These are phyloP conservation scores for Erythrocercus mccallii DNA, from an alignment of 2,113 vertebrate species.

Conservation along the genomic window DNA sequence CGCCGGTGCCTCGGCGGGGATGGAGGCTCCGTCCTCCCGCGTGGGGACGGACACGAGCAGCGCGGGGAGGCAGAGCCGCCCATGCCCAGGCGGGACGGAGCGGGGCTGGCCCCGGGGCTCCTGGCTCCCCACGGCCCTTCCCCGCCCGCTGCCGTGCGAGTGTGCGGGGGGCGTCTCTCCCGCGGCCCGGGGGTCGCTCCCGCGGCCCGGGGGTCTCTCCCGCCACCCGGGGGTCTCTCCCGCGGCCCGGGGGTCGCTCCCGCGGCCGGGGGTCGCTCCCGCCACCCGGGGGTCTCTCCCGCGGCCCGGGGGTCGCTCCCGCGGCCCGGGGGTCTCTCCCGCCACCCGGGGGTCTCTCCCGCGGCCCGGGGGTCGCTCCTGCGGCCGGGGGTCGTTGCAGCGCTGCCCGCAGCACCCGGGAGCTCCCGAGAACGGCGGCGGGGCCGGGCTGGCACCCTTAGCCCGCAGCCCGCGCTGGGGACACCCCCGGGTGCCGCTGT, in stretches of 20 bases:
- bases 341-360: too few species aligned
- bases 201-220: neutral
- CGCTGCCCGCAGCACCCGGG: neutral
- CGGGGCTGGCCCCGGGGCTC: neutral
- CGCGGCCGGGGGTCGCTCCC: too few species aligned
- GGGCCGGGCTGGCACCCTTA: neutral
- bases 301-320: neutral
- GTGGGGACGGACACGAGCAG: accelerated
- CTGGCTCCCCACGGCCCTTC: neutral
- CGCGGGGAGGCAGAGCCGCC: neutral
- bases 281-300: neutral
- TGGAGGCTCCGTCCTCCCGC: too few species aligned
- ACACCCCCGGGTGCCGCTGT: neutral
- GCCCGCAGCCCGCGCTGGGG: neutral
- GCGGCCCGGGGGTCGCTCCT: neutral
- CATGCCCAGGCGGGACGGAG: neutral
- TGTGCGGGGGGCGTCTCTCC: neutral
- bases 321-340: too few species aligned
- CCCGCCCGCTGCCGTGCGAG: neutral
- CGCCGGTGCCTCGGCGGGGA: neutral
- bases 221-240: neutral
- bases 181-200: too few species aligned
- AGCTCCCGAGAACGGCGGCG: neutral
- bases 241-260: neutral
- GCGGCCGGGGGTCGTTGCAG: neutral